These are phyloP conservation scores for Polypedilum vanderplanki DNA, from an alignment of 1,140 invertebrate genomes.

Conservation along the genomic window DNA sequence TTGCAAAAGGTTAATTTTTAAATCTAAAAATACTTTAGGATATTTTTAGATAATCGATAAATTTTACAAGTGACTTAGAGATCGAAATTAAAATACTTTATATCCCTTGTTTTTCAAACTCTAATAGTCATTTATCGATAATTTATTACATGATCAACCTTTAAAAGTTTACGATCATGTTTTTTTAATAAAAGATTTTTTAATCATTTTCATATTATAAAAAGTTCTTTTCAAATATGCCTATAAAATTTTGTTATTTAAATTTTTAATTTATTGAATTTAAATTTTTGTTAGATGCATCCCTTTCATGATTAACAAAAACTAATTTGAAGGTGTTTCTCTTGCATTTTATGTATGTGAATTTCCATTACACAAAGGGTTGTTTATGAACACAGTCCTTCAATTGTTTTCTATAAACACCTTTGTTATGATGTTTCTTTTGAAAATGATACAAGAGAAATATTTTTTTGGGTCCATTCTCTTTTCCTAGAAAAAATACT, in stretches of 20 bases:
- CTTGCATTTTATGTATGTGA: not conserved
- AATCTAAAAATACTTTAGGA: too few species aligned
- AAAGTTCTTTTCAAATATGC: not conserved
- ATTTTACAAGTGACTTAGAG: too few species aligned
- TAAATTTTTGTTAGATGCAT: not conserved
- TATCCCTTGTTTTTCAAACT: not conserved
- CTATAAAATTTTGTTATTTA: not conserved
- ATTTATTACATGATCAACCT: constrained; percentile 6
- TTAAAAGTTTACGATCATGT: not conserved
- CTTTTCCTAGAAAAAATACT: not conserved
- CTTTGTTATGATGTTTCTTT: not conserved
- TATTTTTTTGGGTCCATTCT: not conserved
- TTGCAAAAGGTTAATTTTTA: too few species aligned
- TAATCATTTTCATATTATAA: not conserved
- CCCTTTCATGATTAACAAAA: not conserved
- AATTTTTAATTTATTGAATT: not conserved
- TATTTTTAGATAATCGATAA: too few species aligned
- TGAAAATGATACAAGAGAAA: constrained; percentile 12
- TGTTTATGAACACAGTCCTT: constrained; percentile 7
- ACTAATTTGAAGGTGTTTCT: constrained; percentile 19
- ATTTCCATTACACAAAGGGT: constrained; percentile 13
- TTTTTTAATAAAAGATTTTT: constrained; percentile 15
- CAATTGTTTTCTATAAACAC: not conserved
- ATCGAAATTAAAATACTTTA: too few species aligned
- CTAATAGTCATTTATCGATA: constrained; percentile 2